Percentiles rank a stretch among this genome's conserved stretches.
Evolutionary conservation across 2,797 vertebrate species (phyloP).

Genomic region (Paramormyrops hopkinsi): DNA sequence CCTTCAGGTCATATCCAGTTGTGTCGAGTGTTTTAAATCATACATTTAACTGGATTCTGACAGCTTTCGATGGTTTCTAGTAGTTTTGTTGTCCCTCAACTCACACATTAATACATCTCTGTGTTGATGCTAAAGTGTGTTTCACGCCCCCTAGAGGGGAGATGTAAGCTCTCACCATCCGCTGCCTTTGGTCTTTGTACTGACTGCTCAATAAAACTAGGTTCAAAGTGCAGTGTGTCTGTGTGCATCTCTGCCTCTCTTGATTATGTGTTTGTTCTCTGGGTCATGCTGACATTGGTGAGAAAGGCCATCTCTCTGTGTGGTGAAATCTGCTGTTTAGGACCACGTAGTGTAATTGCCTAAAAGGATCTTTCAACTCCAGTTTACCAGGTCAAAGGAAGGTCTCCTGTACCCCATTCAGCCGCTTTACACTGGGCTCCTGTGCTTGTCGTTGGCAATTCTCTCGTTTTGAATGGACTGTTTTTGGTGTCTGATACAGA

Average conservation of each 20-base stretch:
- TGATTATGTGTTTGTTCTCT: background rate
- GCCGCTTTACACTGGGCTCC: background rate
- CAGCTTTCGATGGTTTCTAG: background rate
- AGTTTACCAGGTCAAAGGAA: background rate
- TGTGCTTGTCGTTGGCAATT: background rate
- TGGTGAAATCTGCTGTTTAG: background rate
- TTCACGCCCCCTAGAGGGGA: slow-evolving; percentile 32
- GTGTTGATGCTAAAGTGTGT: slow-evolving; percentile 44
- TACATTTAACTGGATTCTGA: slow-evolving; percentile 8
- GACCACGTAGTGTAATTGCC: background rate
- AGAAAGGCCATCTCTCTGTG: background rate
- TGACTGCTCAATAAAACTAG: slow-evolving; percentile 60
- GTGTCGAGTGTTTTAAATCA: background rate
- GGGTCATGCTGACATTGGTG: background rate
- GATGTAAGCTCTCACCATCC: slow-evolving; percentile 48
- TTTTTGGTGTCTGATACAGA: background rate
- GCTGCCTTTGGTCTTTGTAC: slow-evolving; percentile 59
- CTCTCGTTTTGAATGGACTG: background rate
- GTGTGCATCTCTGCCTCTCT: background rate
- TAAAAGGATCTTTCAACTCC: background rate
- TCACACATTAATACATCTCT: slow-evolving; percentile 31
- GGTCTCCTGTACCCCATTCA: background rate
- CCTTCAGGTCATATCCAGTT: background rate
- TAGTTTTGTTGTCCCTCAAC: background rate
- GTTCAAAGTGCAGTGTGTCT: background rate